A percentile compares a stretch with the other conserved stretches of the same genome.
Evolutionary conservation across 2,888 invertebrate genomes (phyloP).

Genomic region (Rotaria sp.): DNA sequence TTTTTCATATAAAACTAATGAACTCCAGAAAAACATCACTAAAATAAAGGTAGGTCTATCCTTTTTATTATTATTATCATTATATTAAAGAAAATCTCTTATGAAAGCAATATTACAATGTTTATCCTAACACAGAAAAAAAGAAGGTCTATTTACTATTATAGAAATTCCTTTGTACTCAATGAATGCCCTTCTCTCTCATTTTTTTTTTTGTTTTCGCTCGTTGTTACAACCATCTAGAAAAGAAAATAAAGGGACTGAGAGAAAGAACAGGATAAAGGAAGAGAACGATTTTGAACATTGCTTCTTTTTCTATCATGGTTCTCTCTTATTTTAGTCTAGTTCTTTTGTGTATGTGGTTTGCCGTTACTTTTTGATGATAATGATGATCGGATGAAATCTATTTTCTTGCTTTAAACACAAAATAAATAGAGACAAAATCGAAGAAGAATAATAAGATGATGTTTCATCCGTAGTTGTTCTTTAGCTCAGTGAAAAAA

Average conservation of each 20-base stretch:
- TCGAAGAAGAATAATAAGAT: background rate
- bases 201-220: background rate
- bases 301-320: background rate
- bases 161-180: background rate
- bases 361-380: background rate
- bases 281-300: background rate
- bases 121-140: background rate
- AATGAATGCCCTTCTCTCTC: background rate
- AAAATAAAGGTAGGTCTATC: background rate
- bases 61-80: background rate
- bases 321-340: background rate
- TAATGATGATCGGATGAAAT: background rate
- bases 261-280: background rate
- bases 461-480: background rate
- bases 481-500: background rate
- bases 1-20: background rate
- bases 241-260: background rate
- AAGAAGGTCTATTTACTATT: background rate
- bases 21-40: background rate
- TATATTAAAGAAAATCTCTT: background rate
- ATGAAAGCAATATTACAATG: background rate
- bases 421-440: background rate
- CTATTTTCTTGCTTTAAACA: background rate
- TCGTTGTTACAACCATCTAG: background rate
- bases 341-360: background rate